Percentiles rank a stretch among this genome's conserved stretches.
These are phyloP conservation scores for Netelia fuscicornis DNA, from an alignment of 2,888 invertebrate species.

Conservation along the genomic window DNA sequence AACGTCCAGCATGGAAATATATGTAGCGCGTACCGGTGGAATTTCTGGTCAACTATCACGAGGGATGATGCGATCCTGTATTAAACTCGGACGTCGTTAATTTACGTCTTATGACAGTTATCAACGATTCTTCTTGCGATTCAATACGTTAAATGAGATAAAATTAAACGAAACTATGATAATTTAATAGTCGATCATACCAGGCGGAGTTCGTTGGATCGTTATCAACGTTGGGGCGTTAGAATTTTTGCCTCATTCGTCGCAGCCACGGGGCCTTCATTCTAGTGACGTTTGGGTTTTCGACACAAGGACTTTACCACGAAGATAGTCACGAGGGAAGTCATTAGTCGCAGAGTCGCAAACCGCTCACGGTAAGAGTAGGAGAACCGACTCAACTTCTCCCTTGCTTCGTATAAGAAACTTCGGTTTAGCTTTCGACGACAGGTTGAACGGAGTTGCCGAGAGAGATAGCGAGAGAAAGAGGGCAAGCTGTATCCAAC, in stretches of 20 bases:
- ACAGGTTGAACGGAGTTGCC: slow-evolving; percentile 40
- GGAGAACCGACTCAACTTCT: slow-evolving; percentile 63
- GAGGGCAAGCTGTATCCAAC: slow-evolving; percentile 43
- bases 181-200: neutral
- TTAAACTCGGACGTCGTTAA: no score
- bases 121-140: no score
- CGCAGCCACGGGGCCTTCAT: slow-evolving; percentile 44
- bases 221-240: slow-evolving; percentile 2
- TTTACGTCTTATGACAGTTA: no score
- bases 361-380: slow-evolving; percentile 45
- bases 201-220: neutral
- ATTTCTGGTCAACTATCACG: neutral
- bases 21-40: neutral
- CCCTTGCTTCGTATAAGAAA: slow-evolving; percentile 71
- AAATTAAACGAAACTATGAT: neutral
- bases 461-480: slow-evolving; percentile 17
- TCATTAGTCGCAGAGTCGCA: slow-evolving; percentile 70
- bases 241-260: slow-evolving; percentile 53
- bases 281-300: slow-evolving; percentile 44
- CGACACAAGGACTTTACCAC: slow-evolving; percentile 18
- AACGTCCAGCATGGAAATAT: neutral
- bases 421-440: slow-evolving; percentile 75
- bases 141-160: neutral
- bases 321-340: slow-evolving; percentile 62
- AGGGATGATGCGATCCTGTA: neutral